Evolutionary conservation across 2,888 invertebrate species (phyloP).

Genomic region (Stegana nigrithorax): DNA sequence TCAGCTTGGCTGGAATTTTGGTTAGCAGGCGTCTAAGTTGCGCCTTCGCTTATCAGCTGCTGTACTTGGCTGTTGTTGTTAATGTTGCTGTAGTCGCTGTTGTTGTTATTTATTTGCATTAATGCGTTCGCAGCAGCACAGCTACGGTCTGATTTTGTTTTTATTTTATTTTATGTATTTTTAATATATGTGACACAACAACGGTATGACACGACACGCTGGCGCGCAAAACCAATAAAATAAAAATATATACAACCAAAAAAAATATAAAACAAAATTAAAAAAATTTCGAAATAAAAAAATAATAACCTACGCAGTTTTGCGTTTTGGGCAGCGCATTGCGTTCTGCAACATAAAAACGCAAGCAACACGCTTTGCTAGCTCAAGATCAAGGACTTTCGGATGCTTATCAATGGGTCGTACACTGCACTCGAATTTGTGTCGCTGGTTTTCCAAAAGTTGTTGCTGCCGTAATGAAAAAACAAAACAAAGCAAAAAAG

Average conservation of each 20-base stretch:
- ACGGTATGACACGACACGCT: too few species aligned
- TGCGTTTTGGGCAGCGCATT: not conserved
- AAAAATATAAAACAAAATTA: too few species aligned
- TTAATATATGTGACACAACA: not conserved
- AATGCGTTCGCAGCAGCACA: not conserved
- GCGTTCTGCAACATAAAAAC: slow-evolving; percentile 3
- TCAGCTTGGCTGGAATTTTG: too few species aligned
- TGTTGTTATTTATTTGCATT: slow-evolving; percentile 6
- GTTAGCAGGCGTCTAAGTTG: too few species aligned
- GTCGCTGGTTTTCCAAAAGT: too few species aligned
- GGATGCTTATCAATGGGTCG: slow-evolving; percentile 52
- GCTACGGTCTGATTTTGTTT: not conserved
- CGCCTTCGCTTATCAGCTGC: too few species aligned
- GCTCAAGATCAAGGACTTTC: slow-evolving; percentile 61
- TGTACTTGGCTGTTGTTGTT: too few species aligned
- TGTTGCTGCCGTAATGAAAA: not conserved
- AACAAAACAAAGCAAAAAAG: not conserved
- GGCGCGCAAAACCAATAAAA: too few species aligned
- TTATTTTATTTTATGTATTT: not conserved
- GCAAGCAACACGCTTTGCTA: slow-evolving; percentile 13
- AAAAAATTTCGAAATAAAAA: too few species aligned
- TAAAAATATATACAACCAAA: too few species aligned
- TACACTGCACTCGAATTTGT: slow-evolving; percentile 58
- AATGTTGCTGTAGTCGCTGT: too few species aligned
- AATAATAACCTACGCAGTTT: slow-evolving; percentile 12